Evolutionary conservation across 2,113 vertebrate genomes (phyloP).

Genomic region (Edolisoma coerulescens): DNA sequence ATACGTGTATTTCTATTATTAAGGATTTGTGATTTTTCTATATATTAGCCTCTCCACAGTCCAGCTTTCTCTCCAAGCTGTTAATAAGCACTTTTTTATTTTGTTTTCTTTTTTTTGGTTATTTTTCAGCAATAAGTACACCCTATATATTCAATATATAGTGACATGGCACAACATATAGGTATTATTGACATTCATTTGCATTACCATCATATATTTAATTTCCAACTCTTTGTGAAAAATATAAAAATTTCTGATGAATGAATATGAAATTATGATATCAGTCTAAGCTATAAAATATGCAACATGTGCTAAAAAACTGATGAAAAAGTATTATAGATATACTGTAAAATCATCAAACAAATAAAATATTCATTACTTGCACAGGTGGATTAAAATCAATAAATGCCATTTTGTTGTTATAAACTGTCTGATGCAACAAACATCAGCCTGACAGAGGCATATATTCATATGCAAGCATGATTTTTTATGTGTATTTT

Average conservation of each 20-base stretch:
- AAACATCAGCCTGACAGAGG: conserved; percentile 1
- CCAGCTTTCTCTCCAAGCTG: background rate
- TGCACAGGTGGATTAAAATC: conserved; percentile 52
- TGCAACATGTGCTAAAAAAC: background rate
- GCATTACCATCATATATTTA: background rate
- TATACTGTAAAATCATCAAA: background rate
- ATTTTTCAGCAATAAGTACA: background rate
- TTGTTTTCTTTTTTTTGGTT: background rate
- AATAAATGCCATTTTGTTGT: conserved; percentile 42
- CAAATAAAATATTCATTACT: conserved; percentile 49
- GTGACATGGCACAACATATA: background rate
- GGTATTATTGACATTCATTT: background rate
- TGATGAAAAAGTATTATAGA: background rate
- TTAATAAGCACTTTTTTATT: background rate
- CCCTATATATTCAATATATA: background rate
- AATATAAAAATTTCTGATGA: background rate
- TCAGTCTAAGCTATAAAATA: background rate
- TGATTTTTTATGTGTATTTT: background rate
- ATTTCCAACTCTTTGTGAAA: background rate
- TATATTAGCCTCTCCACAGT: background rate
- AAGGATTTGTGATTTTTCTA: background rate
- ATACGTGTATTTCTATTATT: background rate
- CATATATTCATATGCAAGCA: background rate
- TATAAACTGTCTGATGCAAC: conserved; percentile 17
- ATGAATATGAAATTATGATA: background rate